A percentile compares a stretch with the other conserved stretches of the same genome.
Conservation (phyloP, 2,888 invertebrate genomes). For the Stenchaetothrips biformis region DNA sequence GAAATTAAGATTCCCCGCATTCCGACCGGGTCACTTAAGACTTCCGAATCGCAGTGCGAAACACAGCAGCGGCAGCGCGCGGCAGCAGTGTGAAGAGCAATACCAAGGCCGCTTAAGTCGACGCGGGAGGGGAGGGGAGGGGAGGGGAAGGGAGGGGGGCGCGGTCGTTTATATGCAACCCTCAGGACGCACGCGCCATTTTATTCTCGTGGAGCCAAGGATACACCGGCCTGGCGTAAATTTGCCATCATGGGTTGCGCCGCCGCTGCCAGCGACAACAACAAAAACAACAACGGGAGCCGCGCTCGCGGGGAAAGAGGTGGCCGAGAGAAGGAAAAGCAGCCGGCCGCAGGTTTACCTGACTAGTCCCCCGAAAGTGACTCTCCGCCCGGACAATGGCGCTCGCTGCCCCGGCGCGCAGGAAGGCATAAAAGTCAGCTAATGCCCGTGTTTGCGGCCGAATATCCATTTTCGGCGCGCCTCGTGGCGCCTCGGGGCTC, state of each 20-base stretch:
- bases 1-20: too few relatives aligned
- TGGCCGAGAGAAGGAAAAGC: too few relatives aligned
- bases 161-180: constrained; percentile 15
- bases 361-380: constrained; percentile 4
- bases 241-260: constrained; percentile 15
- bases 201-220: constrained; percentile 14
- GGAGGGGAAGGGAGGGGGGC: neutral
- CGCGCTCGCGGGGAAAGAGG: too few relatives aligned
- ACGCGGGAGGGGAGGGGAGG: too few relatives aligned
- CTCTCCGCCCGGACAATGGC: neutral
- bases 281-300: too few relatives aligned
- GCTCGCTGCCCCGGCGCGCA: neutral
- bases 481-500: neutral
- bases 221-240: constrained; percentile 9
- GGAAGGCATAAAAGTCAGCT: constrained; percentile 2
- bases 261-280: too few relatives aligned
- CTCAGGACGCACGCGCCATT: constrained; percentile 14
- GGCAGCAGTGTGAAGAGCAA: too few relatives aligned
- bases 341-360: neutral
- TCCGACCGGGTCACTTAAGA: too few relatives aligned
- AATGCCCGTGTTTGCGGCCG: constrained; percentile 13
- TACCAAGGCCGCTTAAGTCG: too few relatives aligned
- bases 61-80: too few relatives aligned
- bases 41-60: too few relatives aligned
- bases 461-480: constrained; percentile 1